Conservation (phyloP, 2,113 vertebrate species). For the Pimephales promelas region DNA sequence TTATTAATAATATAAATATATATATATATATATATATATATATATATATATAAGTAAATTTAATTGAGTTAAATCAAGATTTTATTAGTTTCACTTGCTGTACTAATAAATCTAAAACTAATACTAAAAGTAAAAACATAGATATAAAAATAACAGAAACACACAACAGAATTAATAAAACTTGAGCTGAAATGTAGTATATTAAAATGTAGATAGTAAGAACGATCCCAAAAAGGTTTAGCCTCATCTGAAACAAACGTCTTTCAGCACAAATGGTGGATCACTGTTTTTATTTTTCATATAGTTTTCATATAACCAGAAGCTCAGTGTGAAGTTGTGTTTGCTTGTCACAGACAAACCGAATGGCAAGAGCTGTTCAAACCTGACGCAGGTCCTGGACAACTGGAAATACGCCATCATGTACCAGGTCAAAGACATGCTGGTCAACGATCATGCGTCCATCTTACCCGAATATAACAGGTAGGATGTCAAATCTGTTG, state of each 20-base stretch:
- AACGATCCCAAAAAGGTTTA: background rate
- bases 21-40: background rate
- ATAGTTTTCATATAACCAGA: background rate
- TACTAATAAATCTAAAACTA: background rate
- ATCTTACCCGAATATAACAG: slow-evolving; percentile 87
- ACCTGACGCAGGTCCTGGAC: slow-evolving; percentile 86
- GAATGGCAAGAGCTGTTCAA: slow-evolving; percentile 77
- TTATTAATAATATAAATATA: background rate
- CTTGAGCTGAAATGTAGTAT: background rate
- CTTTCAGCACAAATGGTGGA: background rate
- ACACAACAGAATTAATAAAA: background rate
- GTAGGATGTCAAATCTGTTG: slow-evolving; percentile 66
- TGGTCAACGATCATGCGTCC: slow-evolving; percentile 80
- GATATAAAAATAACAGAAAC: background rate
- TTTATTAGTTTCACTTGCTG: background rate
- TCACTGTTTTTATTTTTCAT: too few relatives aligned
- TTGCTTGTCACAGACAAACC: slow-evolving; percentile 61
- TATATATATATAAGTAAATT: background rate
- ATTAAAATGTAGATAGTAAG: background rate
- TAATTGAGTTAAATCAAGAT: background rate
- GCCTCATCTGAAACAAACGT: background rate
- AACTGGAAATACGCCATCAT: slow-evolving; percentile 90
- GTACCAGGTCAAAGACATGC: slow-evolving; percentile 81
- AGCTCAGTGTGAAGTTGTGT: background rate
- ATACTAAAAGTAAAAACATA: background rate